These are phyloP conservation scores for Xyliphius kryptos DNA, from an alignment of 2,113 vertebrate species.

Conservation along the genomic window DNA sequence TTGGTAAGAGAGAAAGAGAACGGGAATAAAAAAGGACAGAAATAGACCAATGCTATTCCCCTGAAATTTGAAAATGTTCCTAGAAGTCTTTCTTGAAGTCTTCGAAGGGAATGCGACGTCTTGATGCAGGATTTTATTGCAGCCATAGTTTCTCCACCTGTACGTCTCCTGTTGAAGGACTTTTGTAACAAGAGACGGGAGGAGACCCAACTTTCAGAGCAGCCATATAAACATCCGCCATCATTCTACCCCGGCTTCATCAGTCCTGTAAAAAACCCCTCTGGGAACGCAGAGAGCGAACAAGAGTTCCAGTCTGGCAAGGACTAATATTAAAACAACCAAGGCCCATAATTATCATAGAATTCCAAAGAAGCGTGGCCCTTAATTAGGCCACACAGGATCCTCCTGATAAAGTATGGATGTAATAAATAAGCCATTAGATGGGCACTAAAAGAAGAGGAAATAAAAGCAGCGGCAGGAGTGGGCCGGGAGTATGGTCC, in stretches of 20 bases:
- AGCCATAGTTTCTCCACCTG: no score
- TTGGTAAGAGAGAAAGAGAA: no score
- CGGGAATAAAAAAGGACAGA: no score
- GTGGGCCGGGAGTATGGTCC: slow-evolving; percentile 51
- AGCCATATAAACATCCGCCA: slow-evolving; percentile 59
- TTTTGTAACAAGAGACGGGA: no score
- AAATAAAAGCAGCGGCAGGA: slow-evolving; percentile 55
- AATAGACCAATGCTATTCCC: no score
- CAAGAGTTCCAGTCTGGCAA: slow-evolving; percentile 56
- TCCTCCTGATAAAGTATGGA: slow-evolving; percentile 65
- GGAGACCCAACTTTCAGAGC: slow-evolving; percentile 49
- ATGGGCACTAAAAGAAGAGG: slow-evolving; percentile 59
- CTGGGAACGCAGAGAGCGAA: slow-evolving; percentile 53
- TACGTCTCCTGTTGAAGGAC: no score
- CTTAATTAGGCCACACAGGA: slow-evolving; percentile 76
- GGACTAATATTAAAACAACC: slow-evolving; percentile 75
- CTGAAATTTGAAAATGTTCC: no score
- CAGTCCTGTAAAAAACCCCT: slow-evolving; percentile 55
- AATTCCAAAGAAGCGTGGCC: slow-evolving; percentile 65
- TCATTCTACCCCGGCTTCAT: slow-evolving; percentile 50
- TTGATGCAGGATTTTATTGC: no score
- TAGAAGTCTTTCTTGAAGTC: no score
- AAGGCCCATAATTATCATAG: slow-evolving; percentile 69
- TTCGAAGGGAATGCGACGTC: no score
- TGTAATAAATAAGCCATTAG: slow-evolving; percentile 74